Percentiles rank a stretch among this genome's conserved stretches.
These are phyloP conservation scores for Choristoneura rosaceana DNA, from an alignment of 2,888 invertebrate species.

Conservation along the genomic window DNA sequence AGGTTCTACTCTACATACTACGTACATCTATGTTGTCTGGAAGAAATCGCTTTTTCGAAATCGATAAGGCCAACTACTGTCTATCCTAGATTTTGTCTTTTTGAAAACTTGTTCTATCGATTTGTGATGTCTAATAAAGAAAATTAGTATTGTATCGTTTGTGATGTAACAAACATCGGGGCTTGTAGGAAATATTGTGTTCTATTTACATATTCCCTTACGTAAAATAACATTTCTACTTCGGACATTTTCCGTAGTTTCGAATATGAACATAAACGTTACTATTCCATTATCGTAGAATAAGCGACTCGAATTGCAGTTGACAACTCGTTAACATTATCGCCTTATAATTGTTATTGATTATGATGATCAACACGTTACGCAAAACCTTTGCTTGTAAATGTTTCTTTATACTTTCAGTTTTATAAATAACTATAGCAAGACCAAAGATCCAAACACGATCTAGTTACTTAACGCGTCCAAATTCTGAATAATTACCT, in stretches of 20 bases:
- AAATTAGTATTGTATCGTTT: no score
- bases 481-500: conserved; percentile 67
- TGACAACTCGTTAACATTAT: conserved; percentile 35
- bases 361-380: conserved; percentile 23
- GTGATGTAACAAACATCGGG: no score
- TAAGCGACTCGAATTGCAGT: conserved; percentile 32
- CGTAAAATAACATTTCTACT: no score
- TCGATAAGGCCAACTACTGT: no score
- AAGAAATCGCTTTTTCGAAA: no score
- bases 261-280: neutral
- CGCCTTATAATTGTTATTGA: conserved; percentile 37
- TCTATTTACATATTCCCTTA: no score
- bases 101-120: no score
- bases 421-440: neutral
- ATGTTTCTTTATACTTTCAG: conserved; percentile 15
- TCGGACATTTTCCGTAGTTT: neutral
- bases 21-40: no score
- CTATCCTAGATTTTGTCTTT: no score
- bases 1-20: no score
- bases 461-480: conserved; percentile 23
- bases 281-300: conserved; percentile 10
- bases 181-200: no score
- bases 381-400: conserved; percentile 30
- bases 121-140: no score
- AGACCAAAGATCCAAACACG: conserved; percentile 20